Evolutionary conservation across 1,140 invertebrate species (phyloP).

Genomic region (Drosophila bifasciata): DNA sequence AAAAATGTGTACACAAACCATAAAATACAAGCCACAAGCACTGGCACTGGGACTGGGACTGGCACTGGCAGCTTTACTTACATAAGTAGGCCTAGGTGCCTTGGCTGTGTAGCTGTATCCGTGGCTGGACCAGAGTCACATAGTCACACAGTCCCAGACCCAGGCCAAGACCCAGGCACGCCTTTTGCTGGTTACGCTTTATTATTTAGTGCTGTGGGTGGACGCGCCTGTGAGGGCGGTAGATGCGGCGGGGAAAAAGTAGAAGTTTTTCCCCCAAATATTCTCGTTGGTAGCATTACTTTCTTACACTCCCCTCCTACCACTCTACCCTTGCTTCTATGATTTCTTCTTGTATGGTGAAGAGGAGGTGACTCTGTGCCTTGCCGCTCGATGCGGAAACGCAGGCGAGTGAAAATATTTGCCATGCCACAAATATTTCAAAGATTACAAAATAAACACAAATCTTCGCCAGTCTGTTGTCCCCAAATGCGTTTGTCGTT

Average conservation of each 20-base stretch:
- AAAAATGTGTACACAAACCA: conserved; percentile 83
- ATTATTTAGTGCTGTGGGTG: conserved; percentile 79
- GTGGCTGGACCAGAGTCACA: conserved; percentile 1
- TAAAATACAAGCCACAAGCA: conserved; percentile 76
- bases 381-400: conserved; percentile 58
- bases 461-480: conserved; percentile 60
- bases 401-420: conserved; percentile 72
- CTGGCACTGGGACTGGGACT: conserved; percentile 23
- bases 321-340: not conserved
- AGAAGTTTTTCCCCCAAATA: conserved; percentile 71
- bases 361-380: too few species aligned
- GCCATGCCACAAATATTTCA: conserved; percentile 81
- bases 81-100: conserved; percentile 76
- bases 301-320: conserved; percentile 8
- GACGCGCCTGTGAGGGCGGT: conserved; percentile 45
- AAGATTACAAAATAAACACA: conserved; percentile 81
- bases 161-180: conserved; percentile 57
- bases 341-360: not conserved
- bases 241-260: conserved; percentile 60
- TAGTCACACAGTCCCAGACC: conserved; percentile 25
- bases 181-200: conserved; percentile 81
- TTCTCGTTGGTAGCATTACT: conserved; percentile 55
- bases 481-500: conserved; percentile 46
- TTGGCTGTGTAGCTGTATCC: conserved; percentile 14
- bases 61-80: conserved; percentile 59